A percentile compares a stretch with the other conserved stretches of the same genome.
Conservation (phyloP, 2,113 vertebrate species). For the Stictonetta naevosa region DNA sequence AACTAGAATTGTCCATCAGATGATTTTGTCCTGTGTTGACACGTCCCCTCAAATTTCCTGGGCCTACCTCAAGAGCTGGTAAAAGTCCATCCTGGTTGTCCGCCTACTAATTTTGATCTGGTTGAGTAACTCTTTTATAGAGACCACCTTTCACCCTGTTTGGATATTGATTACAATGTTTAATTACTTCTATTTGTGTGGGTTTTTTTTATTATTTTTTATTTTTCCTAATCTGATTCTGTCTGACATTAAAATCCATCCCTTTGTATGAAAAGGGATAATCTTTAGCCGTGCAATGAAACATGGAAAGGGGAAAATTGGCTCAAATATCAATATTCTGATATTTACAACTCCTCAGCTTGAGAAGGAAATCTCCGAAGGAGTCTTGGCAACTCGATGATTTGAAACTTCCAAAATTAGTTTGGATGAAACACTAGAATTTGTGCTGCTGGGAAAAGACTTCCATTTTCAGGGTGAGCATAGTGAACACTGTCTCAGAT, state of each 20-base stretch:
- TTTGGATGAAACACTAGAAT: not conserved
- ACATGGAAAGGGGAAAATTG: not conserved
- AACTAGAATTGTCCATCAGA: not conserved
- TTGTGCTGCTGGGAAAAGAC: not conserved
- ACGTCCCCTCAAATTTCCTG: not conserved
- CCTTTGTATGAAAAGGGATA: not conserved
- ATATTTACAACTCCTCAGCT: not conserved
- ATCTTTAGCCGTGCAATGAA: not conserved
- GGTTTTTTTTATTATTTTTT: not conserved
- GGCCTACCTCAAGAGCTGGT: not conserved
- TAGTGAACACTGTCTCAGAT: not conserved
- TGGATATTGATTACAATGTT: not conserved
- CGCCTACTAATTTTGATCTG: not conserved
- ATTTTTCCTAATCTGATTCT: not conserved
- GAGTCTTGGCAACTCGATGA: not conserved
- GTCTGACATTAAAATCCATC: not conserved
- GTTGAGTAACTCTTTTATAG: not conserved
- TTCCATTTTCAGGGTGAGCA: not conserved
- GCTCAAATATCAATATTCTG: not conserved
- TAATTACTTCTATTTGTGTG: not conserved
- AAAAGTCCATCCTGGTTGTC: not conserved
- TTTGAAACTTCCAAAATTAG: not conserved
- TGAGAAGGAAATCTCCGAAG: not conserved
- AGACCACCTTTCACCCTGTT: fast-evolving
- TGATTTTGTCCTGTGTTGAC: not conserved